Evolutionary conservation across 2,888 invertebrate species (phyloP), one percentile per base, ranked within the genome.

Genomic region (Hoplodrina ambigua): DNA sequence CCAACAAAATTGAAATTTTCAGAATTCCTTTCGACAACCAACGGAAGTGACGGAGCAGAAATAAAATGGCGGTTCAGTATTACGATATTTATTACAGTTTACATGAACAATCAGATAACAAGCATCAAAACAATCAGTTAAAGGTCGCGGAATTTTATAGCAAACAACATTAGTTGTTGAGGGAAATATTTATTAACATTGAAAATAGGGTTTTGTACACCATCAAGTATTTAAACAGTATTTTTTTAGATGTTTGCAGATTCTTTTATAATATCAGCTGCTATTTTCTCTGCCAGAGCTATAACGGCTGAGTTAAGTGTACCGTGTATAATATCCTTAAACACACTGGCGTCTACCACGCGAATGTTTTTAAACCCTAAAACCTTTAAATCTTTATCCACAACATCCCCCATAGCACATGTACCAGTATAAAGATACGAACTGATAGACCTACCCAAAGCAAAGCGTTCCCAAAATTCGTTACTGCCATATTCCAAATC

Each of bases 381-480:
- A 0, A 89, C 84, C 0, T 71, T 72, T 3, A 98, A 89, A 37
- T 96, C 87, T 0, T 96, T 94, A 89, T 97, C 97, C 0, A 98
- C 97, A 0, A 98, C 98, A 0, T 97, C 96, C 0, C 97, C 98
- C 98, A 98, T 97, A 85, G 97, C 97, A 68, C 97, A 97, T 0
- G 98, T 97, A 0, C 97, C 96, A 0, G 96, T 93, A 0, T 97
- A 97, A 89, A 98, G 97, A 83, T 97, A 98, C 57, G 97, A 96
- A 0, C 97, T 97, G 50, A 96, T 94, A 0, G 86, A 97, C 97
- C 82, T 72, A 6, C 77, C 58, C 5, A 69, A 15, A 1, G 80
- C 71, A 54, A 86, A 89, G 55, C 91, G 91, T 46, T 59, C 60
- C 85, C 84, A 88, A 67, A 85, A 89, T 0, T 84, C 81, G 4